Evolutionary conservation across 2,113 vertebrate genomes (phyloP).

Genomic region (Gnathonemus longibarbis): DNA sequence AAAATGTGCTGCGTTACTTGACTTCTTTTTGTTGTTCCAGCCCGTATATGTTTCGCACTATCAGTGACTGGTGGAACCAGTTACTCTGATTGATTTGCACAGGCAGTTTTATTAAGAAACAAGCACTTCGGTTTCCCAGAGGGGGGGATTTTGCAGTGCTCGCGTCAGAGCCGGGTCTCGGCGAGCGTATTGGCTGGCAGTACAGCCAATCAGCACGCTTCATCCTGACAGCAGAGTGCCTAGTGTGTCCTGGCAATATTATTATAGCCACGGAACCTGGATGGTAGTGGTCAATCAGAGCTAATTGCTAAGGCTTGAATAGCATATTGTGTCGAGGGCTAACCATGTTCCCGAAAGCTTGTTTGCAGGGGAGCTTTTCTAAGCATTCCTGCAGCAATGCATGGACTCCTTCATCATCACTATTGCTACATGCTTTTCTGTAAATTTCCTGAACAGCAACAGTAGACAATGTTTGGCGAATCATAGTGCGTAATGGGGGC

Average conservation of each 20-base stretch:
- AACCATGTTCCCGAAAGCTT: not conserved
- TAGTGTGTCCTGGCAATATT: not conserved
- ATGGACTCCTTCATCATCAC: not conserved
- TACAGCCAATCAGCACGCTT: not conserved
- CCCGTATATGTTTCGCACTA: not conserved
- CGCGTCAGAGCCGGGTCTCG: not conserved
- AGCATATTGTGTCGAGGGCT: not conserved
- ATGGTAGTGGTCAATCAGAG: not conserved
- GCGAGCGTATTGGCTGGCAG: not conserved
- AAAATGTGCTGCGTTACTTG: not conserved
- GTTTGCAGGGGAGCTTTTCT: not conserved
- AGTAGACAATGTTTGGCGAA: not conserved
- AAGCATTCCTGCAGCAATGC: not conserved
- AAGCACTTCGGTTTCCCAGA: not conserved
- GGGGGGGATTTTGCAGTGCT: not conserved
- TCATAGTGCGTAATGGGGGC: not conserved
- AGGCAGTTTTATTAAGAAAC: constrained; percentile 9
- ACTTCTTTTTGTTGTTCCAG: not conserved
- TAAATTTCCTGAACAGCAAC: not conserved
- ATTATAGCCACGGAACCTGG: not conserved
- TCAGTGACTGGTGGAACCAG: constrained; percentile 3
- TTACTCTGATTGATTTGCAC: constrained; percentile 14
- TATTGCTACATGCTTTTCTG: not conserved
- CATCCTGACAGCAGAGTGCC: not conserved
- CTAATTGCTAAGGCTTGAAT: not conserved